Evolutionary conservation across 2,113 vertebrate species (phyloP).

Genomic region (zebrafish (Danio rerio)): GRCz12tu NC_133185.1:31829001-31829500

Average conservation of each 20-base stretch:
- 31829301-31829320: slow-evolving; percentile 5
- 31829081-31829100: slow-evolving; percentile 3
- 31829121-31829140: slow-evolving; percentile 51
- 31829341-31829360: slow-evolving; percentile 12
- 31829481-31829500: not conserved
- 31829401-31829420: not conserved
- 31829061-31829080: not conserved
- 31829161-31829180: not conserved
- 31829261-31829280: slow-evolving; percentile 7
- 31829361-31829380: not conserved
- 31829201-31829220: not conserved
- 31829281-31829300: slow-evolving; percentile 11
- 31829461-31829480: not conserved
- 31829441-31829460: not conserved
- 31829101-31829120: slow-evolving; percentile 59
- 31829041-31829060: slow-evolving; percentile 15
- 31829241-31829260: slow-evolving; percentile 14
- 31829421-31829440: slow-evolving; percentile 6
- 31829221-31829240: slow-evolving; percentile 1
- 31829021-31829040: not conserved
- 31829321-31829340: slow-evolving; percentile 59
- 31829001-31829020: not conserved
- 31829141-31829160: not conserved
- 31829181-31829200: slow-evolving; percentile 9
- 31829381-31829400: slow-evolving; percentile 25